Conservation (phyloP, 2,888 invertebrate species). For the Ophioninae sp. region DNA sequence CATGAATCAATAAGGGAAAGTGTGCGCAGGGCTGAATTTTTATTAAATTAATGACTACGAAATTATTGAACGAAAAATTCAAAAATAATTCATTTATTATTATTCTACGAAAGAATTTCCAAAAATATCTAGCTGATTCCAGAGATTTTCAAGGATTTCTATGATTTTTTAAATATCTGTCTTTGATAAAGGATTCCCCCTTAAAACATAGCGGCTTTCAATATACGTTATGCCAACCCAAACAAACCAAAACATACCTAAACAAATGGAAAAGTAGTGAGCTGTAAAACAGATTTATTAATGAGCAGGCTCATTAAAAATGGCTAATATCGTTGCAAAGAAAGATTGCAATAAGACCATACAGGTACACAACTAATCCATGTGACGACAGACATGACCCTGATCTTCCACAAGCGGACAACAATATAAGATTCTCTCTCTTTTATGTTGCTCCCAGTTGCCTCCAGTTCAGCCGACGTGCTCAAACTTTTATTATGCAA, state of each 20-base stretch:
- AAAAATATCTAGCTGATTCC: too few relatives aligned
- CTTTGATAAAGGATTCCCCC: neutral
- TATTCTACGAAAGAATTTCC: too few relatives aligned
- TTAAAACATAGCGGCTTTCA: neutral
- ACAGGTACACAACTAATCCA: neutral
- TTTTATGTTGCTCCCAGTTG: conserved; percentile 58
- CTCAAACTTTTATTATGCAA: conserved; percentile 74
- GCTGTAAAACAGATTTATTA: neutral
- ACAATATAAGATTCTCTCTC: conserved; percentile 32
- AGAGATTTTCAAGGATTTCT: too few relatives aligned
- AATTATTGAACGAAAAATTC: too few relatives aligned
- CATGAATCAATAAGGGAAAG: too few relatives aligned
- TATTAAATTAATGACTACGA: too few relatives aligned
- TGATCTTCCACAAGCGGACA: conserved; percentile 8
- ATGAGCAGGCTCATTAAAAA: neutral
- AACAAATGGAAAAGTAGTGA: neutral
- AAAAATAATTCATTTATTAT: too few relatives aligned
- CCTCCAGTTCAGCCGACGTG: conserved; percentile 19
- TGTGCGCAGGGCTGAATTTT: too few relatives aligned
- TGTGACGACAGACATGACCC: neutral
- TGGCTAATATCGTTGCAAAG: neutral
- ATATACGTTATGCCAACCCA: neutral
- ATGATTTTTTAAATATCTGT: too few relatives aligned
- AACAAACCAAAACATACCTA: neutral
- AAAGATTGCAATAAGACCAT: neutral